Percentiles rank a stretch among this genome's conserved stretches.
Conservation (phyloP, 1,140 invertebrate species). For the Wasmannia auropunctata region DNA sequence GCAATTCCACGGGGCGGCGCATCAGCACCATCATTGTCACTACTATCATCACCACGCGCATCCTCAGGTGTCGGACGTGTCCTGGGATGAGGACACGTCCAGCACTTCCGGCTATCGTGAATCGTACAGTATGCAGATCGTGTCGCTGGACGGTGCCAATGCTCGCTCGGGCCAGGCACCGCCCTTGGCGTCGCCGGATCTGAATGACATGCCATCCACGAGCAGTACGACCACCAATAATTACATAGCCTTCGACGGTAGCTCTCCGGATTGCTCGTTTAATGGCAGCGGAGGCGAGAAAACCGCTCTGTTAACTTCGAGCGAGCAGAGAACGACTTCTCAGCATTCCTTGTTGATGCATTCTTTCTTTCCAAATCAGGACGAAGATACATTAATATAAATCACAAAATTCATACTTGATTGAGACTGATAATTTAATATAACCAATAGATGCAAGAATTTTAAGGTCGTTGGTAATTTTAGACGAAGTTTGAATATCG, state of each 20-base stretch:
- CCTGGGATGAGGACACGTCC: slow-evolving; percentile 93
- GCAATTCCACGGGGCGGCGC: slow-evolving; percentile 52
- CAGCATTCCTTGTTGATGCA: slow-evolving; percentile 89
- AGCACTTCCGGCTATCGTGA: slow-evolving; percentile 93
- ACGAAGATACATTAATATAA: slow-evolving; percentile 91
- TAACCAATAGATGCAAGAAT: neutral
- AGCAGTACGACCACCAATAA: slow-evolving; percentile 88
- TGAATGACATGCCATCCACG: slow-evolving; percentile 86
- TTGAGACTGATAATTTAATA: slow-evolving; percentile 46
- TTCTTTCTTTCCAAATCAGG: slow-evolving; percentile 90
- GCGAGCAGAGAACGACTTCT: slow-evolving; percentile 86
- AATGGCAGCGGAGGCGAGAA: slow-evolving; percentile 88
- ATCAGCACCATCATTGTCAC: slow-evolving; percentile 68
- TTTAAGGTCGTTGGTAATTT: neutral
- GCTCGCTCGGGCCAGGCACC: slow-evolving; percentile 85
- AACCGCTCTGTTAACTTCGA: slow-evolving; percentile 85
- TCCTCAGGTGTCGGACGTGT: slow-evolving; percentile 81
- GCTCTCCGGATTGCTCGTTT: slow-evolving; percentile 87
- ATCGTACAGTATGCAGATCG: slow-evolving; percentile 87
- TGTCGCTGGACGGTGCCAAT: slow-evolving; percentile 83
- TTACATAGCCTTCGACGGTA: slow-evolving; percentile 87
- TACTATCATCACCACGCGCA: slow-evolving; percentile 75
- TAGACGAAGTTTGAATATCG: neutral
- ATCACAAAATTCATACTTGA: neutral
- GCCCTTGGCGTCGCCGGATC: slow-evolving; percentile 87